These are phyloP conservation scores for Tenebrosternarchus preto DNA, from an alignment of 2,113 vertebrate genomes.

Conservation along the genomic window DNA sequence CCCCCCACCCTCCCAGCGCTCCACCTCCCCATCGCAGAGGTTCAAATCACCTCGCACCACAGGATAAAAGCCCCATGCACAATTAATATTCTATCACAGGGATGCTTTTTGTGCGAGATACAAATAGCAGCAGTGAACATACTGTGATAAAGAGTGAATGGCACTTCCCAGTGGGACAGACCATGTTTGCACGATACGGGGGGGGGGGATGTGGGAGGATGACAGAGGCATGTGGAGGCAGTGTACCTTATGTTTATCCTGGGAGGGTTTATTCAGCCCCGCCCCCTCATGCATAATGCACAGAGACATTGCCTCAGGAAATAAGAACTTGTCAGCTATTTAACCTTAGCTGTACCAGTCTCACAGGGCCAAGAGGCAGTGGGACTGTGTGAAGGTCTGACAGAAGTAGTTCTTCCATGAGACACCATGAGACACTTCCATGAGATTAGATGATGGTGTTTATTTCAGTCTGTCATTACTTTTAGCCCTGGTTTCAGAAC, in stretches of 20 bases:
- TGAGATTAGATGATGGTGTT: too few relatives aligned
- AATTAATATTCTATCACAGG: slow-evolving; percentile 69
- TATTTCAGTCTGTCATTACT: too few relatives aligned
- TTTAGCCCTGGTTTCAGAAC: neutral
- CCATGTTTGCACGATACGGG: slow-evolving; percentile 57
- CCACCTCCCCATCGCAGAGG: slow-evolving; percentile 43
- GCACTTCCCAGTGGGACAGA: slow-evolving; percentile 50
- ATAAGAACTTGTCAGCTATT: slow-evolving; percentile 49
- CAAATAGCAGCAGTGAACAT: slow-evolving; percentile 61
- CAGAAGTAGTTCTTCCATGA: slow-evolving; percentile 1
- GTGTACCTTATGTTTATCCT: slow-evolving; percentile 37
- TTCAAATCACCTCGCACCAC: slow-evolving; percentile 42
- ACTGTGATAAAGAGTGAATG: slow-evolving; percentile 67
- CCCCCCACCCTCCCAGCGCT: too few relatives aligned
- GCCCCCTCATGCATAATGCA: slow-evolving; percentile 38
- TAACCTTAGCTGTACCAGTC: slow-evolving; percentile 33
- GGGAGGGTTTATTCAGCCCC: slow-evolving; percentile 34
- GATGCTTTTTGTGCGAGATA: slow-evolving; percentile 53
- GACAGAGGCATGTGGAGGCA: slow-evolving; percentile 17
- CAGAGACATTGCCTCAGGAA: slow-evolving; percentile 44
- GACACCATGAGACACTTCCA: too few relatives aligned
- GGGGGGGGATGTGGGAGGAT: slow-evolving; percentile 27
- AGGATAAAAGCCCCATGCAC: slow-evolving; percentile 63
- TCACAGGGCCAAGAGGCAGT: neutral
- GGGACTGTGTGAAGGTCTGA: neutral